phyloP scores from a whole-genome alignment of 2,113 vertebrate genomes.

The Pogona vitticeps region DNA sequence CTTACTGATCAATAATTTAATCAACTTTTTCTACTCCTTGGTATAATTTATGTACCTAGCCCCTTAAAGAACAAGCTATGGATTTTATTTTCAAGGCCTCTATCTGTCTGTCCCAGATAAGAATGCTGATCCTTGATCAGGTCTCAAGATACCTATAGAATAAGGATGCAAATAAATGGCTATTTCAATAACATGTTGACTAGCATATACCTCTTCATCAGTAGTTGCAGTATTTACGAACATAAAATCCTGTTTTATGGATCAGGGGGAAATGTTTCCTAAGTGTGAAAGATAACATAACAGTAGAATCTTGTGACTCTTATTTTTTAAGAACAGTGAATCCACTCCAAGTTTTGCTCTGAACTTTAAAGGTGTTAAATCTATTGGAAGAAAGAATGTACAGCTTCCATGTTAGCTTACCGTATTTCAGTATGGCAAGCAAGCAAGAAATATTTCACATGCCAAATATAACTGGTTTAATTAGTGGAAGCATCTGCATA shows the following conservation, averaged over 20 bases:
- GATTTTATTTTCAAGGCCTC: background rate
- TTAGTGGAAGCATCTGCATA: no score
- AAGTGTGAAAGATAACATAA: background rate
- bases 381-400: no score
- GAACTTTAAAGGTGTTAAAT: no score
- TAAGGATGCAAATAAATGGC: background rate
- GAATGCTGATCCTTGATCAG: background rate
- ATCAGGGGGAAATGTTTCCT: background rate
- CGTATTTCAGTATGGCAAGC: no score
- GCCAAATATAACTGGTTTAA: no score
- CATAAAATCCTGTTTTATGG: background rate
- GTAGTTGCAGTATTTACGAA: background rate
- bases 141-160: background rate
- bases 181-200: background rate
- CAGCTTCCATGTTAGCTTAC: no score
- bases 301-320: no score
- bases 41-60: slow-evolving; percentile 11
- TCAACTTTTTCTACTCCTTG: slow-evolving; percentile 9
- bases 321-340: no score
- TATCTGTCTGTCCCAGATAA: background rate
- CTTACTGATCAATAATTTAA: slow-evolving; percentile 28
- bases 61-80: background rate
- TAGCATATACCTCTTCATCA: background rate
- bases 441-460: no score
- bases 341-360: no score